Evolutionary conservation across 2,888 invertebrate species (phyloP).

Genomic region (Carabus problematicus): DNA sequence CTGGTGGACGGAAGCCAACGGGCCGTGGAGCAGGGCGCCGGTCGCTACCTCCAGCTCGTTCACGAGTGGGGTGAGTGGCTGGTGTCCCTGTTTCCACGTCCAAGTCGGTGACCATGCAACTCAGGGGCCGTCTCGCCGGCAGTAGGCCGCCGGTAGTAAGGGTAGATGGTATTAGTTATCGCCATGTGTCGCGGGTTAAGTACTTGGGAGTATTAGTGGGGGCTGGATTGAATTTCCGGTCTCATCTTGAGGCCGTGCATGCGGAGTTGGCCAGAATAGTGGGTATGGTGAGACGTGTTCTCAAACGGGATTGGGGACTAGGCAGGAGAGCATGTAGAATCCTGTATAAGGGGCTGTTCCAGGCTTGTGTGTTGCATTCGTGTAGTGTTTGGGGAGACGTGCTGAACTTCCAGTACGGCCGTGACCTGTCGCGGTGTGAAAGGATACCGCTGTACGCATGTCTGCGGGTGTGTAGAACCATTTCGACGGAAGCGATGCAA

Average conservation of each 20-base stretch:
- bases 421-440: not conserved
- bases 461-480: not conserved
- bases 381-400: not conserved
- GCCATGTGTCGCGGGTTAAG: not conserved
- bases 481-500: not conserved
- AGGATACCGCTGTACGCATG: not conserved
- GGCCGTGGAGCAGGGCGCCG: not conserved
- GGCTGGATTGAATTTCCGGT: too few relatives aligned
- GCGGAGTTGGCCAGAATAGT: not conserved
- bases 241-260: too few relatives aligned
- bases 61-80: conserved; percentile 1
- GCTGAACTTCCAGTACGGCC: not conserved
- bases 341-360: not conserved
- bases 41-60: not conserved
- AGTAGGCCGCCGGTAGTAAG: too few relatives aligned
- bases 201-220: too few relatives aligned
- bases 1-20: too few relatives aligned
- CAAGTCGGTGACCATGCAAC: not conserved
- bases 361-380: not conserved
- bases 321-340: not conserved
- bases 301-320: not conserved
- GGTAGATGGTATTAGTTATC: not conserved
- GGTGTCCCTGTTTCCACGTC: not conserved
- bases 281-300: not conserved
- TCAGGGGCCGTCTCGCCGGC: not conserved